Conservation (phyloP, 1,140 invertebrate genomes). For the Teleogryllus occipitalis region DNA sequence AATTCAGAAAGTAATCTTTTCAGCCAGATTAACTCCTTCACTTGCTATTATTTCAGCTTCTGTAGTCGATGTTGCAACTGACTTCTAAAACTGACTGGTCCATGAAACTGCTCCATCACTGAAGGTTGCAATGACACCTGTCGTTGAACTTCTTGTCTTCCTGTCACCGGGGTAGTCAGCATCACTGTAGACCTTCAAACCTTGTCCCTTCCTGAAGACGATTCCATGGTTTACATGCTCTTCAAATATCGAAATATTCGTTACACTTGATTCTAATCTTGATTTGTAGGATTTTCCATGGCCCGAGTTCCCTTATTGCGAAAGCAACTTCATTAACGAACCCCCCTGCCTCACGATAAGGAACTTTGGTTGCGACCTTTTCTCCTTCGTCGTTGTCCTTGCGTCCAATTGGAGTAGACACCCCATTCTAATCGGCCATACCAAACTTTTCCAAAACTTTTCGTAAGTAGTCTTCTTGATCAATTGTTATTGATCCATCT, state of each 20-base stretch:
- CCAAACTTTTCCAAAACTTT: constrained; percentile 26
- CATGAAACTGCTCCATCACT: constrained; percentile 31
- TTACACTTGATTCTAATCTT: constrained; percentile 34
- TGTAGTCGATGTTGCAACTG: constrained; percentile 32
- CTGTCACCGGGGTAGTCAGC: constrained; percentile 24
- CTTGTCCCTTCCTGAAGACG: background rate
- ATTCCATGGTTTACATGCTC: constrained; percentile 30
- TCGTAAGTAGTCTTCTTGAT: constrained; percentile 25
- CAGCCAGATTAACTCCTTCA: constrained; percentile 36
- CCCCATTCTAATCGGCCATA: constrained; percentile 23
- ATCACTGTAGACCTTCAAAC: constrained; percentile 18
- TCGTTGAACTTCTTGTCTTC: constrained; percentile 14
- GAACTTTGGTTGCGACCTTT: constrained; percentile 12
- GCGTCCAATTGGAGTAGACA: constrained; percentile 22
- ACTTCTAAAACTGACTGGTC: constrained; percentile 33
- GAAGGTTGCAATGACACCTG: constrained; percentile 29
- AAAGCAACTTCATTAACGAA: constrained; percentile 33
- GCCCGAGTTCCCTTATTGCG: constrained; percentile 28
- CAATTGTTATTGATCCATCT: constrained; percentile 15
- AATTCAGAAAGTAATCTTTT: constrained; percentile 10
- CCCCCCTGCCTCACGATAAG: constrained; percentile 29
- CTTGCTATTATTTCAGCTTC: constrained; percentile 40
- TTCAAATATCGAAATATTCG: constrained; percentile 36
- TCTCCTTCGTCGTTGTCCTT: background rate
- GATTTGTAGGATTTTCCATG: constrained; percentile 25